phyloP scores from a whole-genome alignment of 2,113 vertebrate genomes.

The Amphiprion ocellaris region DNA sequence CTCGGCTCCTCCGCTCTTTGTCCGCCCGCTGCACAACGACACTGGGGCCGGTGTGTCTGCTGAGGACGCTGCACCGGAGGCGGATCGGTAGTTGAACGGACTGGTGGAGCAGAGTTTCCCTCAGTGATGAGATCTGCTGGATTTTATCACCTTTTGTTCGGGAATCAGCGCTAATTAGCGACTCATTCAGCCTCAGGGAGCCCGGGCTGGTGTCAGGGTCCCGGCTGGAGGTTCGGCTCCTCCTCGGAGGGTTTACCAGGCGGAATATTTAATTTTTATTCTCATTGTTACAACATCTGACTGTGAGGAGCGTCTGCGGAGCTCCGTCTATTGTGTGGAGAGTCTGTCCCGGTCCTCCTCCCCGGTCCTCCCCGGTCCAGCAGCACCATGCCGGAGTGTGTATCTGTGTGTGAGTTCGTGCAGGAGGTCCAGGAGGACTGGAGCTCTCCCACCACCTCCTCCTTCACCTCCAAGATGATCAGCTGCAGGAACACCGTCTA shows the following conservation, averaged over 20 bases:
- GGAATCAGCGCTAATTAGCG: too few species aligned
- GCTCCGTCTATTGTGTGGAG: constrained; percentile 49
- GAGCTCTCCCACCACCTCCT: constrained; percentile 79
- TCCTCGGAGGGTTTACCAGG: too few species aligned
- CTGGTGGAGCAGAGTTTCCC: too few species aligned
- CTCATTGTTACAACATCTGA: not conserved
- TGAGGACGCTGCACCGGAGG: not conserved
- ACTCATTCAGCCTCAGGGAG: too few species aligned
- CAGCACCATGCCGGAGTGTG: constrained; percentile 73
- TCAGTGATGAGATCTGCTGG: constrained; percentile 6
- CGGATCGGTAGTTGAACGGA: too few species aligned
- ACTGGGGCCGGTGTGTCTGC: too few species aligned
- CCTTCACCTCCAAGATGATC: constrained; percentile 78
- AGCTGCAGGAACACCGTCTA: constrained; percentile 77
- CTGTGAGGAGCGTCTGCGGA: constrained; percentile 14
- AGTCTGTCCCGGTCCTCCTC: constrained; percentile 2
- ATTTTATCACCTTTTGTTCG: constrained; percentile 60
- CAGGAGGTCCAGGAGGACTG: constrained; percentile 80
- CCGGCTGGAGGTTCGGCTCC: too few species aligned
- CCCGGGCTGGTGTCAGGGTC: too few species aligned
- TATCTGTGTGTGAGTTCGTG: constrained; percentile 73
- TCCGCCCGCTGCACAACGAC: constrained; percentile 40
- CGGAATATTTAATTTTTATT: not conserved
- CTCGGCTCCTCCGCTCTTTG: constrained; percentile 64
- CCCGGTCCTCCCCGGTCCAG: not conserved